These are phyloP conservation scores for Gasterosteus nipponicus DNA, from an alignment of 2,113 vertebrate species.

Conservation along the genomic window DNA sequence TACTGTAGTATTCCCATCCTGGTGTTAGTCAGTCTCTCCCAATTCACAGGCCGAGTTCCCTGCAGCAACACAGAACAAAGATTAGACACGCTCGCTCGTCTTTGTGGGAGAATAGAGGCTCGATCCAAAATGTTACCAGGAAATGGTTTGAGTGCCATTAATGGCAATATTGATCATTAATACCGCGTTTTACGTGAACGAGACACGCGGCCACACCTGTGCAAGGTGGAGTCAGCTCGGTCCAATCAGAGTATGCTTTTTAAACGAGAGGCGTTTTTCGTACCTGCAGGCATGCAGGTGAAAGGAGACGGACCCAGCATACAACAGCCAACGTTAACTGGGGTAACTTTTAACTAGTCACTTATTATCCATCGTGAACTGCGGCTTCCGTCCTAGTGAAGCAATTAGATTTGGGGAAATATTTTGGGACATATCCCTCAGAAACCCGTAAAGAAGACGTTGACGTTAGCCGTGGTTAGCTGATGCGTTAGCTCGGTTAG, in stretches of 20 bases:
- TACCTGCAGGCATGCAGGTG: conserved; percentile 47
- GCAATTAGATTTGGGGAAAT: rapidly evolving
- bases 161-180: background rate
- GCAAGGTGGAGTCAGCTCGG: conserved; percentile 29
- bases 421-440: background rate
- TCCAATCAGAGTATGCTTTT: conserved; percentile 14
- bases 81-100: background rate
- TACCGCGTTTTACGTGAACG: background rate
- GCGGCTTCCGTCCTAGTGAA: background rate
- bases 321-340: background rate
- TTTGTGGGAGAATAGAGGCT: background rate
- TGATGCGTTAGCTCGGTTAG: conserved; percentile 49
- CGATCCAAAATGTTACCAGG: background rate
- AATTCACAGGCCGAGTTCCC: conserved; percentile 45
- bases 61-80: conserved; percentile 50
- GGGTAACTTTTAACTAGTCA: background rate
- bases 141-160: background rate
- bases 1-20: conserved; percentile 53
- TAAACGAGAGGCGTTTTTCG: background rate
- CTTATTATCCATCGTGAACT: background rate
- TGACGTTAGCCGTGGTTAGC: conserved; percentile 27
- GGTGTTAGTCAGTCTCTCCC: conserved; percentile 41
- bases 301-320: background rate
- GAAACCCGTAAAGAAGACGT: background rate
- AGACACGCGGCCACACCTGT: conserved; percentile 29